Conservation (phyloP, 2,113 vertebrate species). For the Lichenostomus cassidix region DNA sequence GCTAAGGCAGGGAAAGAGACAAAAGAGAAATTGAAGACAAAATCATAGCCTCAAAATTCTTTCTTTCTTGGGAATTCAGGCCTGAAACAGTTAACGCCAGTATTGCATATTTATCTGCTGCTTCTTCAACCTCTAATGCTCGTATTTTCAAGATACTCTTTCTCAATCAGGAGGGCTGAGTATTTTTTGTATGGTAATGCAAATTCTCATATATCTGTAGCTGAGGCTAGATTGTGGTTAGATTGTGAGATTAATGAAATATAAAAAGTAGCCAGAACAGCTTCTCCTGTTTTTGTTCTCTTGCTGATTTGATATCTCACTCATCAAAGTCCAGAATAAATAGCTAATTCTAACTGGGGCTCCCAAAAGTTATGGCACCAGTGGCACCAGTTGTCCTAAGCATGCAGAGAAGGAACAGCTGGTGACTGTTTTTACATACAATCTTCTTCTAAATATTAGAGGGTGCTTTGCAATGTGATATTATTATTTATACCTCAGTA, state of each 20-base stretch:
- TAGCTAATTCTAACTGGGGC: neutral
- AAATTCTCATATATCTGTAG: neutral
- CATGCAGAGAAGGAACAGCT: slow-evolving; percentile 17
- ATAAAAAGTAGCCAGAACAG: neutral
- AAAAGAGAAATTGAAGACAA: neutral
- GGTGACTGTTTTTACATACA: neutral
- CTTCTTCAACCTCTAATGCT: neutral
- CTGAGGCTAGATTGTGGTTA: neutral
- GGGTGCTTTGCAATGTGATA: neutral
- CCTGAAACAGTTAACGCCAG: neutral
- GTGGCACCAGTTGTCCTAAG: neutral
- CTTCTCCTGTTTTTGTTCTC: neutral
- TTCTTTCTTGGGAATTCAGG: neutral
- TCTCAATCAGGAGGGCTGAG: neutral
- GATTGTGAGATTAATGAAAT: neutral
- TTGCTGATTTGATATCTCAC: neutral
- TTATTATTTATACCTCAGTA: neutral
- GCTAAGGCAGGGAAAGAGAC: neutral
- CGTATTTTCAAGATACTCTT: neutral
- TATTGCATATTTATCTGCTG: neutral
- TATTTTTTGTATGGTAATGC: neutral
- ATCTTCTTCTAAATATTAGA: neutral
- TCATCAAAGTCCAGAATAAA: neutral
- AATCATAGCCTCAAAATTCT: neutral
- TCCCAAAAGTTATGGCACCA: neutral